Base-by-base conservation (phyloP, 2,888 invertebrate genomes). In the Spicauda simplicius region DNA sequence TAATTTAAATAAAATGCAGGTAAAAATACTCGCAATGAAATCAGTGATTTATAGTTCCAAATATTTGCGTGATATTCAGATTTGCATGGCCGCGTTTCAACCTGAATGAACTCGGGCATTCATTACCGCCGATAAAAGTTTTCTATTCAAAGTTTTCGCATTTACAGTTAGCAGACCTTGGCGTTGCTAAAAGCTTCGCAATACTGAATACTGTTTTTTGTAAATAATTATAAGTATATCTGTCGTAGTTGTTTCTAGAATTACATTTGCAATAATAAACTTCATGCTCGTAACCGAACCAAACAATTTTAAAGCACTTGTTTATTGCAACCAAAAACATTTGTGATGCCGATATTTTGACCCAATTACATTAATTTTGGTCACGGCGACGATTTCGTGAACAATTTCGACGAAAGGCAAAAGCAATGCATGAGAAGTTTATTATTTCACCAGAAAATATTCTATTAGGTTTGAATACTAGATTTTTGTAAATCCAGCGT, bases 61-160 rank as follows among this genome's bases (percentile, higher is more conserved):
- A 54, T 54, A 65, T 65, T 58, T 45, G 14, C 18, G 25, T 14
- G 45, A 59, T 59, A 45, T 65, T 59, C n/a, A 65, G 45, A 10
- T 65, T 33, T 59, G n/a, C n/a, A n/a, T n/a, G 30, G 45, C 30
- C 30, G 30, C 33, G 59, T 60, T 66, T 66, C 55, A 60, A 48
- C 33, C 54, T 60, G 60, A 66, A 48, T 60, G 48, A 66, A 59
- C 60, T 66, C 60, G 5, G 66, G 33, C 60, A 60, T 66, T 66
- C 59, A 65, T 65, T 65, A 59, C 54, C 19, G 54, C 54, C 59
- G 59, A 65, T 65, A 54, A 65, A 59, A 65, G 65, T 65, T 65
- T 59, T 65, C 65, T 59, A 65, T 65, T 65, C 59, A 65, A 65
- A 65, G 25, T 65, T 65, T 65, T 59, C 65, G 65, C 30, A 54